Percentiles rank a stretch among this genome's conserved stretches.
These are phyloP conservation scores for Drosophila mulleri DNA, from an alignment of 2,888 invertebrate genomes.

Conservation along the genomic window DNA sequence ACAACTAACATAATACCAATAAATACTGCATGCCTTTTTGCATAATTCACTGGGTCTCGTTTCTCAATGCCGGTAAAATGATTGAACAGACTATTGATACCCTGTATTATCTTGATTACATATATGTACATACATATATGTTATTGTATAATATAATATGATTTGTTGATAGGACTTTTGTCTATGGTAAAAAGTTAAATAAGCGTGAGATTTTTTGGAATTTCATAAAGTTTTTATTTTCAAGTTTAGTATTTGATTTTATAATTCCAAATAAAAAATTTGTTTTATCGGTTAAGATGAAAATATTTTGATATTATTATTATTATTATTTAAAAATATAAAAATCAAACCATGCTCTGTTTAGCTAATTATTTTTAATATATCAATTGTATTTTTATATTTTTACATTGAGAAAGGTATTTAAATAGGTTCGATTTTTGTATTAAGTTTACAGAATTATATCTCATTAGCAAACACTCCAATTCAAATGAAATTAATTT, in stretches of 20 bases:
- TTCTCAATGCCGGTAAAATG: background rate
- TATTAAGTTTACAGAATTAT: too few relatives aligned
- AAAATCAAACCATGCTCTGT: background rate
- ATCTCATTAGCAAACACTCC: too few relatives aligned
- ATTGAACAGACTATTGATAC: background rate
- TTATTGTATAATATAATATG: constrained; percentile 1
- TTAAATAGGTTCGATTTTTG: too few relatives aligned
- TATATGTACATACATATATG: background rate
- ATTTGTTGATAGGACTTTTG: background rate
- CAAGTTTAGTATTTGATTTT: background rate
- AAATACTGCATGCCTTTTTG: constrained; percentile 59
- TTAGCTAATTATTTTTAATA: background rate
- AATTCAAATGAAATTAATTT: too few relatives aligned
- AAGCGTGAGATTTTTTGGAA: background rate
- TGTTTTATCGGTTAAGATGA: background rate
- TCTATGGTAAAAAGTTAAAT: background rate
- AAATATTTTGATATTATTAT: background rate
- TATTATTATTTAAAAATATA: background rate
- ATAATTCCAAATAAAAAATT: background rate
- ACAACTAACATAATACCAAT: constrained; percentile 59
- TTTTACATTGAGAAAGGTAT: background rate
- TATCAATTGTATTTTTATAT: background rate
- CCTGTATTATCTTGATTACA: background rate
- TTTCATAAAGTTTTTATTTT: background rate
- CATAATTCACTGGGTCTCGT: constrained; percentile 20